phyloP scores from a whole-genome alignment of 2,797 vertebrate genomes.

The Acrossocheilus wenchowensis region DNA sequence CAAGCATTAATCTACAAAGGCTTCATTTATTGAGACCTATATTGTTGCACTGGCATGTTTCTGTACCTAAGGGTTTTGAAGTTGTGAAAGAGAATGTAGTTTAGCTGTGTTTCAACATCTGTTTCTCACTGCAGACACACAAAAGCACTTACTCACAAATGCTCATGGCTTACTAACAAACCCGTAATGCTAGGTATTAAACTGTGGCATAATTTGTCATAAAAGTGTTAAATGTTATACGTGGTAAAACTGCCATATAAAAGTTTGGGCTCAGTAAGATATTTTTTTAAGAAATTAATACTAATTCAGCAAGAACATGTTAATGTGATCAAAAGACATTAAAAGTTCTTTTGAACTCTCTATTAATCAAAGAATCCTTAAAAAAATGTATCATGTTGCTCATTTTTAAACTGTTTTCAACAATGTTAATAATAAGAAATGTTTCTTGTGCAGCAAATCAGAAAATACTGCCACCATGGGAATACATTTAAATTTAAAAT shows the following conservation, averaged over 20 bases:
- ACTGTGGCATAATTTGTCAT: neutral
- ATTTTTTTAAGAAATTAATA: neutral
- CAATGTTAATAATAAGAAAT: neutral
- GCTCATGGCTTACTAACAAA: neutral
- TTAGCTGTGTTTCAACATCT: conserved; percentile 30
- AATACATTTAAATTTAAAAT: no score
- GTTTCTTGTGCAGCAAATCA: neutral
- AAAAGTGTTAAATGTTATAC: neutral
- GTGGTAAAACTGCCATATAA: neutral
- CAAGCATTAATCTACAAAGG: neutral
- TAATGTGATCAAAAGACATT: neutral
- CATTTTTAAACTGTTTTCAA: neutral
- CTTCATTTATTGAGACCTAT: neutral
- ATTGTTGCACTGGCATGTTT: conserved; percentile 11
- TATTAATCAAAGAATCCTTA: neutral
- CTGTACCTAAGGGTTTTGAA: neutral
- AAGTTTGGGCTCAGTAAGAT: neutral
- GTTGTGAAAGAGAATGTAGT: conserved; percentile 20
- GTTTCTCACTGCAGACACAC: neutral
- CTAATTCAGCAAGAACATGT: neutral
- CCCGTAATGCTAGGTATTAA: neutral
- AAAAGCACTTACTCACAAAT: neutral
- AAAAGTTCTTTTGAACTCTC: neutral
- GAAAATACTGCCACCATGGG: neutral
- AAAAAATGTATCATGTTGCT: neutral